Percentiles rank a stretch among this genome's conserved stretches.
Evolutionary conservation across 2,113 vertebrate species (phyloP).

Genomic region (Egretta garzetta): DNA sequence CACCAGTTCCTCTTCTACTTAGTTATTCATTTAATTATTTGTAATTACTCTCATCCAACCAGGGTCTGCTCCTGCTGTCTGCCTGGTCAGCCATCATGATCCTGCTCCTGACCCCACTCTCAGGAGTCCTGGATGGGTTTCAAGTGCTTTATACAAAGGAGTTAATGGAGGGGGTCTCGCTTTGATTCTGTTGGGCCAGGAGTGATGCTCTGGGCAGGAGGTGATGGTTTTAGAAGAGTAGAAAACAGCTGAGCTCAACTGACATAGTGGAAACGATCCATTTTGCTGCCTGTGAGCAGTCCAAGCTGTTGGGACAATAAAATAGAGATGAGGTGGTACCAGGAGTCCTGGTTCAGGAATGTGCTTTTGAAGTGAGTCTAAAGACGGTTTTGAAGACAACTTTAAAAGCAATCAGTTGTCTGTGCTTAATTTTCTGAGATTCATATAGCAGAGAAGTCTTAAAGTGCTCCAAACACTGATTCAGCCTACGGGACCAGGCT

Average conservation of each 20-base stretch:
- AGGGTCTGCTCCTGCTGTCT: neutral
- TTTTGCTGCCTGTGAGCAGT: neutral
- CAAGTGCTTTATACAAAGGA: neutral
- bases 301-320: neutral
- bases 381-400: neutral
- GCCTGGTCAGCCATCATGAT: neutral
- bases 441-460: neutral
- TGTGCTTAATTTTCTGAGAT: neutral
- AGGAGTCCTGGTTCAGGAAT: neutral
- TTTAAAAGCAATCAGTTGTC: neutral
- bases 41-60: neutral
- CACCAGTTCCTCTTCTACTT: slow-evolving; percentile 5
- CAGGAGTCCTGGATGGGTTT: neutral
- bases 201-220: neutral
- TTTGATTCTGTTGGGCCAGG: neutral
- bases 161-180: neutral
- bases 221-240: neutral
- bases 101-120: neutral
- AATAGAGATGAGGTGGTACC: neutral
- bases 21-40: slow-evolving; percentile 39
- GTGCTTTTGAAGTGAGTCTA: neutral
- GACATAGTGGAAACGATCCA: neutral
- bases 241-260: neutral
- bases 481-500: neutral
- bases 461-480: neutral